These are phyloP conservation scores for Acheta domesticus DNA, from an alignment of 2,888 invertebrate species.

Conservation along the genomic window DNA sequence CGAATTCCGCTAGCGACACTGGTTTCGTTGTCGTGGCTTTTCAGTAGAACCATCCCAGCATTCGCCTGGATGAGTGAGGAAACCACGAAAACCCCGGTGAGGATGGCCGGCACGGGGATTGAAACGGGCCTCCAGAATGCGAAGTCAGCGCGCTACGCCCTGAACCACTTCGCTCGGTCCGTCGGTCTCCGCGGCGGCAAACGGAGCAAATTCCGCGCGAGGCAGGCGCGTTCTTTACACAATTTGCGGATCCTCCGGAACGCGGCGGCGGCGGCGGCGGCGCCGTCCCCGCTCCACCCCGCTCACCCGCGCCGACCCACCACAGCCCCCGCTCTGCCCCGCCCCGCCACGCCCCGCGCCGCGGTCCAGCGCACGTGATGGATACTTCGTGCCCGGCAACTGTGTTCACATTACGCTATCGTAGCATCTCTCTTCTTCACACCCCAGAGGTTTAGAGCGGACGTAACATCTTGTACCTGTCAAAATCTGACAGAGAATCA, in stretches of 20 bases:
- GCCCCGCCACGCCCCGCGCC: background rate
- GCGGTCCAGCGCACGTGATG: background rate
- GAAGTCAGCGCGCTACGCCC: too few relatives aligned
- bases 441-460: slow-evolving; percentile 18
- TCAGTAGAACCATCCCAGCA: too few relatives aligned
- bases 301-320: background rate
- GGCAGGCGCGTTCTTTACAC: background rate
- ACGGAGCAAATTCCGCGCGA: background rate
- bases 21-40: too few relatives aligned
- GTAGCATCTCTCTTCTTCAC: slow-evolving; percentile 18
- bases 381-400: slow-evolving; percentile 18
- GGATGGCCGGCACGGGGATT: too few relatives aligned
- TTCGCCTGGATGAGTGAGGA: too few relatives aligned
- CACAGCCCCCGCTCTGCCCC: background rate
- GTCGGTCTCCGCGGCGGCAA: background rate
- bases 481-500: slow-evolving; percentile 18
- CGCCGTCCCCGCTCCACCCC: too few relatives aligned
- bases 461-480: slow-evolving; percentile 18
- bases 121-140: too few relatives aligned
- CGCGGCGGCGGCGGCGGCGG: background rate
- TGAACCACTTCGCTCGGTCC: too few relatives aligned
- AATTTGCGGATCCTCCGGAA: background rate
- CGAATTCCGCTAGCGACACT: too few relatives aligned
- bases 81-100: too few relatives aligned
- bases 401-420: slow-evolving; percentile 18